Base-by-base conservation (phyloP, 2,113 vertebrate genomes). In the Scomber scombrus region DNA sequence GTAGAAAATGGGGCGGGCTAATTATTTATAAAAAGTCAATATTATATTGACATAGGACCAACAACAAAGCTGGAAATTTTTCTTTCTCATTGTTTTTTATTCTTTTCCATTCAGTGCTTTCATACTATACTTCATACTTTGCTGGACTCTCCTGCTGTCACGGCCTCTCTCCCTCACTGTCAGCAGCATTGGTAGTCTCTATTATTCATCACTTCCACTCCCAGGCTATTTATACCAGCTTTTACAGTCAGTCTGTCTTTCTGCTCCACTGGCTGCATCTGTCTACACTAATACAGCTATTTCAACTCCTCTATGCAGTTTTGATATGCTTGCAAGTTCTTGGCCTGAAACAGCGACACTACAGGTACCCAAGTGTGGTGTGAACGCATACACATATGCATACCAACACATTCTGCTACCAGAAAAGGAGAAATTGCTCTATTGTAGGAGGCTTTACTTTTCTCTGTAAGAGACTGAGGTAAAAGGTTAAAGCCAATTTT, bases 201-300 rank as follows among this genome's bases (percentile, higher is more conserved):
- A 94, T 95, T 94, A 95, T 95, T 95, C 88, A 95, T 93, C 84
- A 88, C 45, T 77, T 88, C 70, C 75, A 81, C 84, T 85, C 84
- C 71, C 72, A 52, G 77, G 80, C 91, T 94, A 94, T 95, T 94
- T 94, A 93, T 94, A 94, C 77, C 85, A 77, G 87, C 91, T 87
- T 89, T 92, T 92, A 92, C 87, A 88, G 85, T 89, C 90, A 87
- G 79, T 75, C 78, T 68, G 81, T 83, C 81, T 86, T 92, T 89
- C 82, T 15, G 88, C 91, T 88, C 85, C 58, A 78, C 80, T 88
- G 92, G 77, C 57, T 89, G 78, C 82, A 68, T 87, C 75, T 72
- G 85, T 91, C 83, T 72, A 81, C 67, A 81, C 64, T 79, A 89
- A 92, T 79, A 78, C 84, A 80, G 70, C 78, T 47, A 66, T 80